Evolutionary conservation across 2,797 vertebrate genomes (phyloP).

Genomic region (Lagodon rhomboides): DNA sequence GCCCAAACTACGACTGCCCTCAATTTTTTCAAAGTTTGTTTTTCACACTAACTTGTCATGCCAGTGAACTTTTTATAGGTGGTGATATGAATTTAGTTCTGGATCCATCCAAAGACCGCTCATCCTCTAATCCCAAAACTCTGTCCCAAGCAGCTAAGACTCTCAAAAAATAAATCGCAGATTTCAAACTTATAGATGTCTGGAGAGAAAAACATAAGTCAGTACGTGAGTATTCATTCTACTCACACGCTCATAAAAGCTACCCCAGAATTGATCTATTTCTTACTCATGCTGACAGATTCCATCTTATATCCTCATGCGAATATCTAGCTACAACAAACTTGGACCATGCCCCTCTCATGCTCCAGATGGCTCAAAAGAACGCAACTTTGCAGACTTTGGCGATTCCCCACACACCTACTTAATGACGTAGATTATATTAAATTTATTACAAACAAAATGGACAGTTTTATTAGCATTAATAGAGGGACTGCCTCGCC

Average conservation of each 20-base stretch:
- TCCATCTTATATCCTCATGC: too few relatives aligned
- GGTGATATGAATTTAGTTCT: slow-evolving; percentile 4
- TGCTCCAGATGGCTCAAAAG: too few relatives aligned
- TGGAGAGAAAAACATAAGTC: neutral
- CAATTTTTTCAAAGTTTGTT: neutral
- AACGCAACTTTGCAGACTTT: too few relatives aligned
- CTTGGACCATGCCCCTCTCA: too few relatives aligned
- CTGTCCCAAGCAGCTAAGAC: neutral
- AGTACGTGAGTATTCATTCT: neutral
- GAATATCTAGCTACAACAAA: too few relatives aligned
- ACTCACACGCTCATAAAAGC: neutral
- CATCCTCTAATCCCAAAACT: neutral
- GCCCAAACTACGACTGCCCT: neutral
- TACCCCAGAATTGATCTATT: neutral
- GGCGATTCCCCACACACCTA: too few relatives aligned
- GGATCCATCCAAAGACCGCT: neutral
- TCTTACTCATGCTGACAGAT: too few relatives aligned
- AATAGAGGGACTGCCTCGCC: too few relatives aligned
- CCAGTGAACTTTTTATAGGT: neutral
- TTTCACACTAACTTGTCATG: neutral
- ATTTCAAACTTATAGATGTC: neutral
- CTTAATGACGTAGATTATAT: too few relatives aligned
- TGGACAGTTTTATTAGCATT: too few relatives aligned
- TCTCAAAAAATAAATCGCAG: neutral
- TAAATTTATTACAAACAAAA: too few relatives aligned